phyloP scores from a whole-genome alignment of 2,113 vertebrate species.

The Rousettus leschenaultii region DNA sequence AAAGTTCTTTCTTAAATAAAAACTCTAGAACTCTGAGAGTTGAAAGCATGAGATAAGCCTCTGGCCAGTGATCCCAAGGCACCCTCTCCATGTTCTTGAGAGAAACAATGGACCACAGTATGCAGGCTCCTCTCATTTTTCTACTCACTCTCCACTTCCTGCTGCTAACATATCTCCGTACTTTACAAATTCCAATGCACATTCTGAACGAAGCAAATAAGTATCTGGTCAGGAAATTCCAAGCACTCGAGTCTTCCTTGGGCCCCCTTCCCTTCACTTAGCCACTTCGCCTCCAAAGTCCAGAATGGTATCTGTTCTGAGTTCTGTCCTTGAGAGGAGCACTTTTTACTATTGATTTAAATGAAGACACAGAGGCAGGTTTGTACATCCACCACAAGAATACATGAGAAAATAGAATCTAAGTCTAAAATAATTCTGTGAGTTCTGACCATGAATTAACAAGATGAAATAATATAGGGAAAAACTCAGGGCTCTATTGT shows the following conservation, averaged over 20 bases:
- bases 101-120: background rate
- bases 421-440: background rate
- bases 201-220: background rate
- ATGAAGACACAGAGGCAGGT: background rate
- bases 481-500: background rate
- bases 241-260: background rate
- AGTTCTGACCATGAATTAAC: background rate
- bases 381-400: background rate
- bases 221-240: background rate
- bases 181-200: background rate
- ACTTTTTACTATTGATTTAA: background rate
- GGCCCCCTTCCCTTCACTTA: no score
- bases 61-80: background rate
- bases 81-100: background rate
- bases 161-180: background rate
- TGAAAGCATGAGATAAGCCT: background rate
- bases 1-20: background rate
- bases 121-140: background rate
- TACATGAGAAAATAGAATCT: background rate
- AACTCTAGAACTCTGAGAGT: background rate
- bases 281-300: background rate
- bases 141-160: background rate
- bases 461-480: background rate
- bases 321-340: background rate
- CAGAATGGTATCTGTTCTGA: background rate